Evolutionary conservation across 2,888 invertebrate genomes (phyloP), one percentile per base, ranked within the genome.

Genomic region (Adelognathus sp.): DNA sequence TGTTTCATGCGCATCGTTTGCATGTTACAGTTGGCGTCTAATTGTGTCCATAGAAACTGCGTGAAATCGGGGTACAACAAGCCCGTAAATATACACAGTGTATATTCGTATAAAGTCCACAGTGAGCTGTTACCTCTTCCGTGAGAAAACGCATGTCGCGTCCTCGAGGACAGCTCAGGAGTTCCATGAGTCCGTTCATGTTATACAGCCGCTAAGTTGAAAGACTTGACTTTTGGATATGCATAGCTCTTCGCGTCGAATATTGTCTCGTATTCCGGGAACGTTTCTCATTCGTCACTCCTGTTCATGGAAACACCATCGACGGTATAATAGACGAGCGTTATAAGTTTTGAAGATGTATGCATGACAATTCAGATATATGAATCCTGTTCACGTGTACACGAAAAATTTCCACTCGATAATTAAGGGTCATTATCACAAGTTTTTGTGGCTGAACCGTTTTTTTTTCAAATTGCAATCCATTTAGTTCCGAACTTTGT

Each of bases 121-220:
- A 60, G 58, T 27, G 24, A 24, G 60, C 6, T 29, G 50, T 33
- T 50, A 36, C 18, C 36, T 14, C 60, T 29, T 60, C 9, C 36
- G 24, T 39, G 36, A 16, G 18, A 36, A 24, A 24, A 33, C n/a
- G 46, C 31, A 58, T 14, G 31, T 58, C 16, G 27, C 16, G 54
- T 21, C 46, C 46, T n/a, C 16, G 33, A 21, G 33, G 21, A 44
- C 29, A 64, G 36, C 14, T 54, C 39, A 44, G n/a, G n/a, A n/a
- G 14, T 11, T 66, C 50, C 44, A 16, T 16, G 16, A 52, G 50
- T 16, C 29, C 18, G 81, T 86, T 85, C 86, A n/a, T 82, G 87
- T 87, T 82, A 85, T 82, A 79, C 82, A 83, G 83, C 80, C 83
- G 82, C 83, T 83, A 85, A 86, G 85, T 86, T 85, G 84, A 87